Evolutionary conservation across 2,113 vertebrate species (phyloP).

Genomic region (Hippocampus abdominalis): DNA sequence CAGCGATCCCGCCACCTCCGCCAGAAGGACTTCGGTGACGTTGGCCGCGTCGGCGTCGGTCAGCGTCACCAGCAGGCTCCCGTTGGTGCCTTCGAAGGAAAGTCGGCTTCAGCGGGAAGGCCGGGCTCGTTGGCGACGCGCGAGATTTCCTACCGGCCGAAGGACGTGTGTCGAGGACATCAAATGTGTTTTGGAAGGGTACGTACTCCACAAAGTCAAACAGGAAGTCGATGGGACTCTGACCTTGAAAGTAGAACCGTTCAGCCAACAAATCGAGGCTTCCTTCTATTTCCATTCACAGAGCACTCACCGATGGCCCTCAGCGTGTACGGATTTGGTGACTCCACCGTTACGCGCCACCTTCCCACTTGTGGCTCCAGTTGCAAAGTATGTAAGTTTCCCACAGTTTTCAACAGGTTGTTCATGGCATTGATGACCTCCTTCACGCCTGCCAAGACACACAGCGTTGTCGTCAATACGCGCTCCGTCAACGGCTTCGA

Average conservation of each 20-base stretch:
- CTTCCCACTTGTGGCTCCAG: conserved; percentile 38
- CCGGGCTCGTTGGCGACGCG: not conserved
- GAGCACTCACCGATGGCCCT: conserved; percentile 56
- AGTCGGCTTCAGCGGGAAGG: rapidly evolving
- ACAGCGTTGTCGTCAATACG: too few relatives aligned
- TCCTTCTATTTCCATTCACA: not conserved
- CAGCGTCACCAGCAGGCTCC: conserved; percentile 52
- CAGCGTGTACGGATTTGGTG: conserved; percentile 47
- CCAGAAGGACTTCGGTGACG: conserved; percentile 49
- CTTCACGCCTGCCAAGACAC: not conserved
- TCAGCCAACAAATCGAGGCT: too few relatives aligned
- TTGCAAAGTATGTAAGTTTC: conserved; percentile 49
- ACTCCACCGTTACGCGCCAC: conserved; percentile 50
- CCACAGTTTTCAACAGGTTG: too few relatives aligned
- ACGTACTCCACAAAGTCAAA: conserved; percentile 53
- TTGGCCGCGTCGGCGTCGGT: conserved; percentile 36
- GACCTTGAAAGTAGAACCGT: conserved; percentile 33
- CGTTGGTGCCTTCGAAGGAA: conserved; percentile 34
- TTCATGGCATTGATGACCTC: rapidly evolving
- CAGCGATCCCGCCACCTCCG: conserved; percentile 27
- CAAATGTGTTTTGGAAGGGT: conserved; percentile 23
- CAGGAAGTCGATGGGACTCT: conserved; percentile 56
- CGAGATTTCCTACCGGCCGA: conserved; percentile 35
- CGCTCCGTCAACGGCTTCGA: too few relatives aligned
- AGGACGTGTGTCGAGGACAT: conserved; percentile 44